These are phyloP conservation scores for Poeciliopsis turneri DNA, from an alignment of 2,797 vertebrate species.

Conservation along the genomic window DNA sequence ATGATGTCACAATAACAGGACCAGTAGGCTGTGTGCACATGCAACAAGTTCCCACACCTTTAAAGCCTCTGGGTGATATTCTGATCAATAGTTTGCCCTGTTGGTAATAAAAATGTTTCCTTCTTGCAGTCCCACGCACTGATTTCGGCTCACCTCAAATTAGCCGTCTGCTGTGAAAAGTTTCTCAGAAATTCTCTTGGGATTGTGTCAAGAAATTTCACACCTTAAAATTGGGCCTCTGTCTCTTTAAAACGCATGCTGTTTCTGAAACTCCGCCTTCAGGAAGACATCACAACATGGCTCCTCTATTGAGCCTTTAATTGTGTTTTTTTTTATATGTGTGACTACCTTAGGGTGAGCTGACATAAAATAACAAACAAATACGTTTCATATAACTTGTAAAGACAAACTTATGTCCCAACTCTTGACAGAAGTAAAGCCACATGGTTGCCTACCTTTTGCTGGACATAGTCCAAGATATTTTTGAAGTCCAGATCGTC, in stretches of 20 bases:
- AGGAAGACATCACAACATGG: too few species aligned
- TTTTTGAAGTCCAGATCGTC: constrained; percentile 96
- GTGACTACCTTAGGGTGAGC: not conserved
- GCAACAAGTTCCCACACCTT: not conserved
- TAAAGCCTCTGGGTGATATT: not conserved
- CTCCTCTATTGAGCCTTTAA: too few species aligned
- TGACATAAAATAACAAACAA: not conserved
- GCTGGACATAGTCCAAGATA: constrained; percentile 91
- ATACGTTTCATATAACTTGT: not conserved
- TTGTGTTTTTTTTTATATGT: not conserved
- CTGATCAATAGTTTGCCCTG: not conserved
- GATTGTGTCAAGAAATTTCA: not conserved
- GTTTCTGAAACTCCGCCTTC: too few species aligned
- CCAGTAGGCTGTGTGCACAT: not conserved
- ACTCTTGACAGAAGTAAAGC: not conserved
- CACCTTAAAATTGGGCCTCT: too few species aligned
- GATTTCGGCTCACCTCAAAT: not conserved
- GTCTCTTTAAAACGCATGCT: too few species aligned
- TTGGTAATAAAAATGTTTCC: not conserved
- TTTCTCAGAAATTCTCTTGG: not conserved
- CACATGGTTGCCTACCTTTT: constrained; percentile 80
- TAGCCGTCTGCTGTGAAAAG: not conserved
- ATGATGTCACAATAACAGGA: not conserved
- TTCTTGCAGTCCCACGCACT: not conserved
- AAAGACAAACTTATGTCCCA: not conserved